Conservation (phyloP, 2,113 vertebrate species). For the Neogale vison region DNA sequence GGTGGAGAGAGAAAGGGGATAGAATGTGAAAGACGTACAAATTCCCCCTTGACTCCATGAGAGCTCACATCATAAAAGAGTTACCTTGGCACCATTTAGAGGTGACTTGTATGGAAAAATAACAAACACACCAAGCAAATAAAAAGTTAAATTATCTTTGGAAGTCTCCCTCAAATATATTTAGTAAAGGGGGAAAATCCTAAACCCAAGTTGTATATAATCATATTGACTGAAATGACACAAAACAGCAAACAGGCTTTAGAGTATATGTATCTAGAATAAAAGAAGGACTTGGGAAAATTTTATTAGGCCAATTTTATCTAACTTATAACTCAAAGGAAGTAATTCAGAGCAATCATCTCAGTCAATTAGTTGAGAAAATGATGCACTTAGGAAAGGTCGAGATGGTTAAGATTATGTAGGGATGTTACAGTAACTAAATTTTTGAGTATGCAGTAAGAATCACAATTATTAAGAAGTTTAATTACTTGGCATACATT, state of each 20-base stretch:
- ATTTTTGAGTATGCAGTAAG: not conserved
- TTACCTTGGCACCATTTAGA: not conserved
- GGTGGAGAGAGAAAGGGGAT: not conserved
- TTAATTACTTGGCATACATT: not conserved
- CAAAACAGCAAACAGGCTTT: not conserved
- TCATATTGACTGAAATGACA: slow-evolving; percentile 10
- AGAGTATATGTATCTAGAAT: not conserved
- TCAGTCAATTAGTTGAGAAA: slow-evolving; percentile 14
- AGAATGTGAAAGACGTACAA: not conserved
- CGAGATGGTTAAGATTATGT: not conserved
- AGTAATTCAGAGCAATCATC: not conserved
- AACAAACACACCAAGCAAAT: slow-evolving; percentile 16
- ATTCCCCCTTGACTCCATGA: slow-evolving; percentile 58
- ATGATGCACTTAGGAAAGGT: not conserved
- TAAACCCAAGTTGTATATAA: not conserved
- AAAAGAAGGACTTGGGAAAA: not conserved
- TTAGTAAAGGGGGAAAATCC: slow-evolving; percentile 11
- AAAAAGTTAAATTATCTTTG: slow-evolving; percentile 28
- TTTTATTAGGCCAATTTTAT: not conserved
- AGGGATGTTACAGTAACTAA: not conserved
- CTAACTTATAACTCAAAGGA: not conserved
- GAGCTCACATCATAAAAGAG: slow-evolving; percentile 56
- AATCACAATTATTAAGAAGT: not conserved
- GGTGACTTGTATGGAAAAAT: slow-evolving; percentile 40
- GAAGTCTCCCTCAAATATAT: not conserved